phyloP scores from a whole-genome alignment of 2,113 vertebrate species.

The Etia nguti region DNA sequence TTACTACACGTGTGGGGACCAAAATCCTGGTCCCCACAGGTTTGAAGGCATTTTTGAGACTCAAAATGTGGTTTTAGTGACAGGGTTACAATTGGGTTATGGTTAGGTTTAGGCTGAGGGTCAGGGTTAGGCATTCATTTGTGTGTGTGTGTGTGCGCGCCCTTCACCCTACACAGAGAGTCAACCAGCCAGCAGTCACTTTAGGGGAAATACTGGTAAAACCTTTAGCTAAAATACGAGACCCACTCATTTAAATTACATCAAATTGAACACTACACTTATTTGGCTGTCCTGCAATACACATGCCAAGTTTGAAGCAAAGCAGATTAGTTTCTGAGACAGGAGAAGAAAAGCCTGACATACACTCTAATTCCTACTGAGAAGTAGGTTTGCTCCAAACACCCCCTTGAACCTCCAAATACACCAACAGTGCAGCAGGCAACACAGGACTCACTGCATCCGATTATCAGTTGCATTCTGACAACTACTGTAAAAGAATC shows the following conservation, averaged over 20 bases:
- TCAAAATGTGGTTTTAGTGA: neutral
- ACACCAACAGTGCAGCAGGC: neutral
- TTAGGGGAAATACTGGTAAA: neutral
- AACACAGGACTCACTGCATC: neutral
- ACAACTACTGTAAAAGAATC: neutral
- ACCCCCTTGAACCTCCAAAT: neutral
- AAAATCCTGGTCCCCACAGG: neutral
- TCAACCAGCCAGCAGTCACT: neutral
- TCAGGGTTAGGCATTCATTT: neutral
- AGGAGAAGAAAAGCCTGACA: neutral
- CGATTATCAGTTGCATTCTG: neutral
- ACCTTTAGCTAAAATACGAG: neutral
- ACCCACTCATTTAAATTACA: neutral
- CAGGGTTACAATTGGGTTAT: neutral
- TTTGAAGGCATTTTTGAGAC: neutral
- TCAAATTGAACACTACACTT: neutral
- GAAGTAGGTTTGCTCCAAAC: neutral
- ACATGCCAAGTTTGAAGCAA: neutral
- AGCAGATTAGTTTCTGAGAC: neutral
- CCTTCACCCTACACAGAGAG: neutral
- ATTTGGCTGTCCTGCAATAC: neutral
- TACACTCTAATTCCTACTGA: too few relatives aligned
- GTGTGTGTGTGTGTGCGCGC: too few relatives aligned
- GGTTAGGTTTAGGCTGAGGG: neutral
- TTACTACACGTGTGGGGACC: neutral